Evolutionary conservation across 2,797 vertebrate species (phyloP).

Genomic region (Salarias fasciatus): DNA sequence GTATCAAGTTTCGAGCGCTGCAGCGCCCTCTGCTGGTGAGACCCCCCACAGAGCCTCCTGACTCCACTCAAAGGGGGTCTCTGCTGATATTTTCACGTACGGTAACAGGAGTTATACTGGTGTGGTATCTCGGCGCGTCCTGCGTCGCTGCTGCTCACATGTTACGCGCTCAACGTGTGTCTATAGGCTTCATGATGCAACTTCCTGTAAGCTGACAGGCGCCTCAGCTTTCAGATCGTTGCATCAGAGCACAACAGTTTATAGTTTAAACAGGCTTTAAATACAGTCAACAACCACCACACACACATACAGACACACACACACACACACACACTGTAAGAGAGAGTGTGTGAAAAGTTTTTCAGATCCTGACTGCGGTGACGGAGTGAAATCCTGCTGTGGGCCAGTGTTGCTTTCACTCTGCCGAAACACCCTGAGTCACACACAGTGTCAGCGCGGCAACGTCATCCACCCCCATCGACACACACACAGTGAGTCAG

Average conservation of each 20-base stretch:
- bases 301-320: too few relatives aligned
- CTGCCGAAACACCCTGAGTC: constrained; percentile 71
- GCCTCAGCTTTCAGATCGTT: constrained; percentile 74
- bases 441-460: constrained; percentile 32
- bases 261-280: constrained; percentile 74
- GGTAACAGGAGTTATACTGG: constrained; percentile 19
- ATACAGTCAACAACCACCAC: constrained; percentile 57
- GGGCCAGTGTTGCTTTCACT: constrained; percentile 52
- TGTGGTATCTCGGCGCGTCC: constrained; percentile 35
- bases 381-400: constrained; percentile 45
- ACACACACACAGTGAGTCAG: constrained; percentile 6
- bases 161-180: constrained; percentile 56
- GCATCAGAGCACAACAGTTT: constrained; percentile 78
- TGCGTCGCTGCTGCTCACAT: constrained; percentile 45
- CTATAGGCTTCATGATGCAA: constrained; percentile 79
- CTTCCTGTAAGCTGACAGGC: constrained; percentile 75
- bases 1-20: background rate
- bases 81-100: constrained; percentile 2
- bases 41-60: background rate
- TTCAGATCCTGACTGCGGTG: constrained; percentile 26
- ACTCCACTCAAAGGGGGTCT: background rate
- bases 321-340: too few relatives aligned
- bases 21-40: constrained; percentile 34
- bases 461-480: constrained; percentile 44
- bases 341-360: constrained; percentile 15